Conservation (phyloP, 2,888 invertebrate species). For the Mechanitis messenoides region DNA sequence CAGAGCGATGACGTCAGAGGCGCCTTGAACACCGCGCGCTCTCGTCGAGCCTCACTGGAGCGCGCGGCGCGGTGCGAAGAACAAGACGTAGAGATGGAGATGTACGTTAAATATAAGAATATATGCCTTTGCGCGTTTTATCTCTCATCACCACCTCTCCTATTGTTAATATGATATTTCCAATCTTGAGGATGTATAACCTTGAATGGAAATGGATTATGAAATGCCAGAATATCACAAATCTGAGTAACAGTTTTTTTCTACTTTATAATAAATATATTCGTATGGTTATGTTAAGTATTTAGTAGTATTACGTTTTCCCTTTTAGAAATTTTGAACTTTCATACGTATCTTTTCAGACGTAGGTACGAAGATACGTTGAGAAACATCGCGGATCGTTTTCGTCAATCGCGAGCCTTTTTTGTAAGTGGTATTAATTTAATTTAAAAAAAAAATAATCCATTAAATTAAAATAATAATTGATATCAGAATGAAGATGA, state of each 20-base stretch:
- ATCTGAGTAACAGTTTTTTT: too few species aligned
- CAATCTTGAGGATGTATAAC: too few species aligned
- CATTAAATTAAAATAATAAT: background rate
- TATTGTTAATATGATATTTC: too few species aligned
- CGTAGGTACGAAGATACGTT: slow-evolving; percentile 51
- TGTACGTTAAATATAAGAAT: slow-evolving; percentile 34
- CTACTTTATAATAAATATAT: too few species aligned
- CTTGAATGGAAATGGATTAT: too few species aligned
- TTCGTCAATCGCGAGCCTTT: slow-evolving; percentile 44
- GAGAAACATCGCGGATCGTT: slow-evolving; percentile 49
- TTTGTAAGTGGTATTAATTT: slow-evolving; percentile 44
- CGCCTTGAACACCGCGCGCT: slow-evolving; percentile 37
- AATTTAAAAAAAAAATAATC: background rate
- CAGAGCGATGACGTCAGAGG: slow-evolving; percentile 46
- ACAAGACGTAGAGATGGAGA: slow-evolving; percentile 38
- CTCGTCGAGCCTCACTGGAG: slow-evolving; percentile 36
- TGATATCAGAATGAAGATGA: slow-evolving; percentile 45
- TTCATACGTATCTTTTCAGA: slow-evolving; percentile 36
- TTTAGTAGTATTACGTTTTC: too few species aligned
- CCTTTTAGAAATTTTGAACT: too few species aligned
- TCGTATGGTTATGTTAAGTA: too few species aligned
- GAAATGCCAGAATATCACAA: too few species aligned
- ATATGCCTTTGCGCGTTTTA: too few species aligned
- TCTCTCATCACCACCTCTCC: too few species aligned
- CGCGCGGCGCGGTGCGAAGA: slow-evolving; percentile 40